Percentiles rank a stretch among this genome's conserved stretches.
These are phyloP conservation scores for Homarus gammarus DNA, from an alignment of 2,888 invertebrate species.

Conservation along the genomic window DNA sequence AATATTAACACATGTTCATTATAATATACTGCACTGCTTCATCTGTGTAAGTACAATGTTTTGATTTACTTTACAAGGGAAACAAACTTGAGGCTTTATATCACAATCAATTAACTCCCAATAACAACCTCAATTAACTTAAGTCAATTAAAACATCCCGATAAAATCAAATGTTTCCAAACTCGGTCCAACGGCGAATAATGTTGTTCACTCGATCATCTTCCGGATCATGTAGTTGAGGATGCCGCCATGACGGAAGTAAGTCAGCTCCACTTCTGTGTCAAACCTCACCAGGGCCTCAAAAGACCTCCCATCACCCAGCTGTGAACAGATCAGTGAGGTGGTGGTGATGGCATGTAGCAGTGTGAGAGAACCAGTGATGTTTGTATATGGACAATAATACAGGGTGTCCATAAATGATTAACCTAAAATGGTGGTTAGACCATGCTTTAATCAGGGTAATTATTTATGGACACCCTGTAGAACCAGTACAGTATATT, in stretches of 20 bases:
- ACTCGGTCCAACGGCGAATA: neutral
- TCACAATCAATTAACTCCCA: neutral
- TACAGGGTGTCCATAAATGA: too few species aligned
- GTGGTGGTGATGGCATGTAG: too few species aligned
- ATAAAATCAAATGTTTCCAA: neutral
- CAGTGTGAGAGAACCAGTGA: too few species aligned
- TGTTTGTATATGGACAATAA: too few species aligned
- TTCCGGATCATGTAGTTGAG: conserved; percentile 98
- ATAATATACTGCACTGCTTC: neutral
- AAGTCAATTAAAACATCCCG: neutral
- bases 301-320: conserved; percentile 81
- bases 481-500: too few species aligned
- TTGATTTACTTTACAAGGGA: neutral
- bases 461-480: too few species aligned
- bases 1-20: neutral
- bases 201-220: conserved; percentile 81
- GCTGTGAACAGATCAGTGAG: conserved; percentile 46
- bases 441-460: too few species aligned
- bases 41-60: neutral
- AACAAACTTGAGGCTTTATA: neutral
- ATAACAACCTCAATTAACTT: neutral
- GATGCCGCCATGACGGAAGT: conserved; percentile 96
- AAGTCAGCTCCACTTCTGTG: conserved; percentile 97
- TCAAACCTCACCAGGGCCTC: conserved; percentile 92
- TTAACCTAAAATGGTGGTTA: too few species aligned